These are phyloP conservation scores for Temnothorax longispinosus DNA, from an alignment of 1,140 invertebrate genomes.

Conservation along the genomic window DNA sequence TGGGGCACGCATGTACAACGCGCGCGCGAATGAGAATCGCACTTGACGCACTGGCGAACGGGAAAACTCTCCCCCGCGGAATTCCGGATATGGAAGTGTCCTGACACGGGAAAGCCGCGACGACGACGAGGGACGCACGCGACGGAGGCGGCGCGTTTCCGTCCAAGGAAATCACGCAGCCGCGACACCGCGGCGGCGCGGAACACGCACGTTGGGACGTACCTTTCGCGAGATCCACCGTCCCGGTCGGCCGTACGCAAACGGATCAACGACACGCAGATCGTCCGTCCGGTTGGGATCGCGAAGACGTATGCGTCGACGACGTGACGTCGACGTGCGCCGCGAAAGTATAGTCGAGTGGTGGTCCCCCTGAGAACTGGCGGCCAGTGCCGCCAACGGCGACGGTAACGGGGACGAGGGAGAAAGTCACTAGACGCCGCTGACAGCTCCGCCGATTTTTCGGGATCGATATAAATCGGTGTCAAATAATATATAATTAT, in stretches of 20 bases:
- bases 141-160: too few species aligned
- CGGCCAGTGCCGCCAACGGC: conserved; percentile 36
- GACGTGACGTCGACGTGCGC: conserved; percentile 69
- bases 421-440: too few species aligned
- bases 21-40: too few species aligned
- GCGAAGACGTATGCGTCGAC: conserved; percentile 39
- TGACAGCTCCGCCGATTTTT: too few species aligned
- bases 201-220: not conserved
- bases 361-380: conserved; percentile 22
- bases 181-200: too few species aligned
- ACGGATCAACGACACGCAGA: conserved; percentile 76
- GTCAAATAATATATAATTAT: too few species aligned
- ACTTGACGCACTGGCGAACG: not conserved
- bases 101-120: not conserved
- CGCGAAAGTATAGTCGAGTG: conserved; percentile 50
- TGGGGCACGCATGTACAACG: too few species aligned
- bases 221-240: conserved; percentile 57
- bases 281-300: conserved; percentile 60
- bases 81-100: conserved; percentile 25
- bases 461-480: too few species aligned
- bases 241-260: conserved; percentile 67
- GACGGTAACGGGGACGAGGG: not conserved
- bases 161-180: too few species aligned
- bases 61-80: not conserved
- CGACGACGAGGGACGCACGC: not conserved